Base-by-base conservation (phyloP, 1,140 invertebrate genomes). In the Ctenoplectra terminalis region DNA sequence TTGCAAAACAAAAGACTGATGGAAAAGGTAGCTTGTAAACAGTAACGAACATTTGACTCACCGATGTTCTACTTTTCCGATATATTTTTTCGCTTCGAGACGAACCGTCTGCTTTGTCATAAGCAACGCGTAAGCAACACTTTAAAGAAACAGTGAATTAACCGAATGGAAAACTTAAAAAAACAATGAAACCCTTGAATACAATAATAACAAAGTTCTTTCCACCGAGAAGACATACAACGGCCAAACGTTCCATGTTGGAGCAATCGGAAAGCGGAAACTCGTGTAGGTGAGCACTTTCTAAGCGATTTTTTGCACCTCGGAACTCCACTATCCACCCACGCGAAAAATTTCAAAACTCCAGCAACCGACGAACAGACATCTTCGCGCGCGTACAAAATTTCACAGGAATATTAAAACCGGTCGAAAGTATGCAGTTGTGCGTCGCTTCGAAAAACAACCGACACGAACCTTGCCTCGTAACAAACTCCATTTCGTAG, bases 301-400 rank as follows among this genome's bases (percentile, higher is more conserved):
- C 75, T 70, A 86, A 83, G 34, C 60, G 63, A 34, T 54, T 83
- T 64, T 87, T 72, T 54, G 52, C 60, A 52, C 70, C 56, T 54
- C 11, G 34, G 23, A 29, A 40, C 48, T 79, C 20, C 66, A 64
- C 43, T 52, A 34, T 70, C 46, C 20, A 43, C 43, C 23, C 17
- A 13, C 56, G 52, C 43, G 37, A 11, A 34, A 43, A 52, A 31
- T 66, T 40, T n/a, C 26, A 56, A 29, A 17, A 46, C 46, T 4
- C n/a, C n/a, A n/a, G n/a, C n/a, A n/a, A n/a, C n/a, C n/a, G n/a
- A n/a, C n/a, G n/a, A n/a, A n/a, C n/a, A n/a, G n/a, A n/a, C n/a
- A n/a, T 6, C 17, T 4, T 60, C 0, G 1, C 4, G 5, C 26
- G 0, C 0, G 29, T 2, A 9, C 40, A 26, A 46, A 2, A 23